Percentiles rank a stretch among this genome's conserved stretches.
Evolutionary conservation across 1,140 invertebrate species (phyloP).

Genomic region (Gryllus bimaculatus): DNA sequence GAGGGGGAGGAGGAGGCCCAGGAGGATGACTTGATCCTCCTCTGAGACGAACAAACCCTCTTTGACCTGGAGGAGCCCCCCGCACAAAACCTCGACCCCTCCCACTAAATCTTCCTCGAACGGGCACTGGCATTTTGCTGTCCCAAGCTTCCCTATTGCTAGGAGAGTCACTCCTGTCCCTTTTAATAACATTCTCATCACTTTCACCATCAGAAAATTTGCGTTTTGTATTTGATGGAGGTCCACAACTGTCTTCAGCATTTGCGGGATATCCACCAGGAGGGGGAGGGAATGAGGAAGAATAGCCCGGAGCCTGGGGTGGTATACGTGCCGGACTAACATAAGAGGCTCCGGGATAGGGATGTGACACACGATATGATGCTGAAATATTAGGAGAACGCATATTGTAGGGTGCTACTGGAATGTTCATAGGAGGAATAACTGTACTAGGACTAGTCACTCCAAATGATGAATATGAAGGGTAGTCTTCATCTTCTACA

Average conservation of each 20-base stretch:
- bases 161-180: background rate
- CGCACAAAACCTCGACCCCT: background rate
- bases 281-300: background rate
- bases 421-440: background rate
- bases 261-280: constrained; percentile 6
- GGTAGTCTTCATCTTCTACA: constrained; percentile 17
- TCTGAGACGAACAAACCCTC: background rate
- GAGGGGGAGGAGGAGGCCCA: background rate
- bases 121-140: constrained; percentile 10
- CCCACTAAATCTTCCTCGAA: constrained; percentile 8
- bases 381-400: background rate
- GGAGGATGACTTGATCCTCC: background rate
- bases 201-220: background rate
- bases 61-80: background rate
- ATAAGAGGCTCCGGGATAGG: background rate
- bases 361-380: background rate
- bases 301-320: background rate
- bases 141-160: constrained; percentile 9
- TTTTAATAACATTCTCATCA: background rate
- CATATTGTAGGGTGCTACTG: background rate
- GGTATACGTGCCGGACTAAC: background rate
- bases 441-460: background rate
- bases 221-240: background rate
- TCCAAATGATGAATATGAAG: background rate
- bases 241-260: background rate